A percentile compares a stretch with the other conserved stretches of the same genome.
phyloP scores from a whole-genome alignment of 1,140 invertebrate genomes.

The Achroia grisella region DNA sequence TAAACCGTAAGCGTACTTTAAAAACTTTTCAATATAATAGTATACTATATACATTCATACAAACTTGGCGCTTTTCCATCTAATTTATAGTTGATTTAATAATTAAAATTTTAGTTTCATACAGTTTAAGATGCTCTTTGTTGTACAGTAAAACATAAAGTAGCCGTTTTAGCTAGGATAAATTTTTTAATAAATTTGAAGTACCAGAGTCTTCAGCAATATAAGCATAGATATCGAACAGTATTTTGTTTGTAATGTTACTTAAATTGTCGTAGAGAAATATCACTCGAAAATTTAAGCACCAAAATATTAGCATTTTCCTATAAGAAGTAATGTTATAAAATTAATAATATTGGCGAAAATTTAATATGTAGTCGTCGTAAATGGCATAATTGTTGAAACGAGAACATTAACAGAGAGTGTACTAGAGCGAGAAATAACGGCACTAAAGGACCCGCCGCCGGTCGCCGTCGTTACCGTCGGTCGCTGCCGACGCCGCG shows the following conservation, averaged over 20 bases:
- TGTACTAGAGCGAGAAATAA: conserved; percentile 20
- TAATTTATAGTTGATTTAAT: conserved; percentile 39
- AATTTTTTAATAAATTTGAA: conserved; percentile 67
- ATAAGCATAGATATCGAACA: conserved; percentile 41
- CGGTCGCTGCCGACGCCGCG: conserved; percentile 16
- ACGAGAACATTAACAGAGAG: conserved; percentile 7
- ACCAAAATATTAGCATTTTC: conserved; percentile 57
- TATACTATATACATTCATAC: conserved; percentile 25
- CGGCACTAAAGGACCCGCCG: conserved; percentile 48
- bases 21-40: conserved; percentile 47
- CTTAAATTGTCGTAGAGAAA: conserved; percentile 35
- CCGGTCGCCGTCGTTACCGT: no score
- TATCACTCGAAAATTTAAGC: conserved; percentile 49
- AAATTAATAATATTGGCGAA: conserved; percentile 29
- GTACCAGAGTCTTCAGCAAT: conserved; percentile 50
- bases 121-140: conserved; percentile 52
- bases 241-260: conserved; percentile 44
- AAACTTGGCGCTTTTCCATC: conserved; percentile 46
- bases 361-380: conserved; percentile 29
- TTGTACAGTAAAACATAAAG: conserved; percentile 68
- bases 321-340: conserved; percentile 34
- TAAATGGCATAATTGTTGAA: conserved; percentile 25
- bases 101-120: conserved; percentile 40
- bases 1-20: conserved; percentile 51
- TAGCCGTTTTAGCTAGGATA: conserved; percentile 70